Conservation (phyloP, 2,113 vertebrate species). For the Sardina pilchardus region DNA sequence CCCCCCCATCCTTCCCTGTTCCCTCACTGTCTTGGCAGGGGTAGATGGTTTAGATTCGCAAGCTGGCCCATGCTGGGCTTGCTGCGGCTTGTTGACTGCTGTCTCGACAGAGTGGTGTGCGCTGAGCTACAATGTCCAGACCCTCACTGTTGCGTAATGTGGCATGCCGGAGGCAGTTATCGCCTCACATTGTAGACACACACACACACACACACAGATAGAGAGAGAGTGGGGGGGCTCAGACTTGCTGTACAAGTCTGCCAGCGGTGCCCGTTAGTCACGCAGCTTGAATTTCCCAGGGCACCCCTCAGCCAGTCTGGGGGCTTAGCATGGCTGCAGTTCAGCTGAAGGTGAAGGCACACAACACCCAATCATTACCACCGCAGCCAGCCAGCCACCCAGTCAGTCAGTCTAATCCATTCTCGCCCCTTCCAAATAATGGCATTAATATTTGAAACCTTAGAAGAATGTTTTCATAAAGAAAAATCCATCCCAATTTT, state of each 20-base stretch:
- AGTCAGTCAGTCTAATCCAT: not conserved
- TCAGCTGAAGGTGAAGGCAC: conserved; percentile 17
- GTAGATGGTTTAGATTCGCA: not conserved
- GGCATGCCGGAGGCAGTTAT: conserved; percentile 45
- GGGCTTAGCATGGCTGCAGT: not conserved
- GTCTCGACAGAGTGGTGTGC: not conserved
- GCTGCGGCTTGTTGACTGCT: not conserved
- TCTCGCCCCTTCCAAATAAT: not conserved
- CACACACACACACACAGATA: not conserved
- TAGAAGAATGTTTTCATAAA: not conserved
- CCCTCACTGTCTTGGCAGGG: not conserved
- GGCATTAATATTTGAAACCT: not conserved
- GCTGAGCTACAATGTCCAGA: conserved; percentile 15
- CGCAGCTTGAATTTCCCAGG: not conserved
- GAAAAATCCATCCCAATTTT: too few species aligned
- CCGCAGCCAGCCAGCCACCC: not conserved
- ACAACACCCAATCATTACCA: not conserved
- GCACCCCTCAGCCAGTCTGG: conserved; percentile 20
- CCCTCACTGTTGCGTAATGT: conserved; percentile 48
- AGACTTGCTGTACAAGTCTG: not conserved
- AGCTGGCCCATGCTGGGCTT: not conserved
- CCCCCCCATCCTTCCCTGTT: not conserved
- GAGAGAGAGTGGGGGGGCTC: not conserved
- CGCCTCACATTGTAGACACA: conserved; percentile 22
- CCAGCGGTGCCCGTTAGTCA: not conserved